Evolutionary conservation across 1,140 invertebrate genomes (phyloP).

Genomic region (Semibalanus balanoides): DNA sequence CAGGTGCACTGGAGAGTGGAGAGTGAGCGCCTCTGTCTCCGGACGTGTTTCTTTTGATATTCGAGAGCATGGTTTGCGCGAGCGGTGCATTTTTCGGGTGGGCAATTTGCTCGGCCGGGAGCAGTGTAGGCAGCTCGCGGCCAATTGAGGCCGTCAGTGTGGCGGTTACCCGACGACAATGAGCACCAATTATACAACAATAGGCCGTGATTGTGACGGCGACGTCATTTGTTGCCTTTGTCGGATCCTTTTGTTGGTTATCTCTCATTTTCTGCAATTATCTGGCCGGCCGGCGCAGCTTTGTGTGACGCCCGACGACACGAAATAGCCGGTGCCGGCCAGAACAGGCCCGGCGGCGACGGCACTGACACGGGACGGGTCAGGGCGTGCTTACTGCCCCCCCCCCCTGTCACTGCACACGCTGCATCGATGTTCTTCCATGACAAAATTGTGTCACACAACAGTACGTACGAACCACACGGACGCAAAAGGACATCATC

Average conservation of each 20-base stretch:
- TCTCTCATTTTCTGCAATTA: constrained; percentile 2
- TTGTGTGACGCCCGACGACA: neutral
- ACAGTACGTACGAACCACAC: no score
- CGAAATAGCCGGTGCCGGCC: neutral
- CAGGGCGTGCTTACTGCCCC: no score
- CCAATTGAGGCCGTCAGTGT: neutral
- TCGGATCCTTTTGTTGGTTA: neutral
- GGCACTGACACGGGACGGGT: neutral
- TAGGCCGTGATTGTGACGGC: neutral
- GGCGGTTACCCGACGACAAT: neutral
- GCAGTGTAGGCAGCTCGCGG: no score
- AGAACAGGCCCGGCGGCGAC: no score
- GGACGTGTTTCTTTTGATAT: neutral
- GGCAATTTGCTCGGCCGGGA: neutral
- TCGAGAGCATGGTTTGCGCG: neutral
- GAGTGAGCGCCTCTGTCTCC: neutral
- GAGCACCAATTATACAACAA: neutral
- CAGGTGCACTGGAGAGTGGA: no score
- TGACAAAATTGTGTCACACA: no score
- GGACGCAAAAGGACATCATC: no score
- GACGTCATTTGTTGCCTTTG: neutral
- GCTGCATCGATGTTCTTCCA: no score
- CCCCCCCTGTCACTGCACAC: no score
- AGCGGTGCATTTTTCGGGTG: neutral
- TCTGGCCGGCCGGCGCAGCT: neutral